A percentile compares a stretch with the other conserved stretches of the same genome.
Conservation (phyloP, 2,797 vertebrate species). For the Strix occidentalis region DNA sequence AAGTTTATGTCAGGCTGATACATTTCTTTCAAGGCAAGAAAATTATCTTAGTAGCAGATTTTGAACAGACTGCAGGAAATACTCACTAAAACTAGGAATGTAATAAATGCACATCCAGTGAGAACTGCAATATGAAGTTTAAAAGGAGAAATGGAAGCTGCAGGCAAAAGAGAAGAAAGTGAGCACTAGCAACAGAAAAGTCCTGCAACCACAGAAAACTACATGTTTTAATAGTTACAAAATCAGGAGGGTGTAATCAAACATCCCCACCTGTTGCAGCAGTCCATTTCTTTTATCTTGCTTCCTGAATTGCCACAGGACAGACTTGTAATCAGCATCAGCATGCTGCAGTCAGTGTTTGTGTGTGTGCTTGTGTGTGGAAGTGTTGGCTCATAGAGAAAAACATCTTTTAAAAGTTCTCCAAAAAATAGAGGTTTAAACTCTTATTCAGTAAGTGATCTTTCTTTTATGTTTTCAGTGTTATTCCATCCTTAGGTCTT, state of each 20-base stretch:
- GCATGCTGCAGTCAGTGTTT: neutral
- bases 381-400: neutral
- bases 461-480: neutral
- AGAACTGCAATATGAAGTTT: neutral
- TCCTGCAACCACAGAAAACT: neutral
- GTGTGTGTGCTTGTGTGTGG: accelerated
- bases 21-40: neutral
- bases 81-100: neutral
- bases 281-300: neutral
- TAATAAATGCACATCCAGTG: neutral
- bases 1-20: neutral
- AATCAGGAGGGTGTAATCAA: neutral
- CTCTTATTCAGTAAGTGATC: neutral
- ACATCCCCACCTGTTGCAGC: neutral
- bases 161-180: neutral
- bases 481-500: neutral
- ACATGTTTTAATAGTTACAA: neutral
- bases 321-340: neutral
- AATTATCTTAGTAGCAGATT: neutral
- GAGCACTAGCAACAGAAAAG: neutral
- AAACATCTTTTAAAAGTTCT: neutral
- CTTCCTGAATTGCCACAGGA: neutral
- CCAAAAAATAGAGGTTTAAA: neutral
- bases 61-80: neutral
- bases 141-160: neutral